Base-by-base conservation (phyloP, 2,888 invertebrate genomes). In the Metellina segmentata region DNA sequence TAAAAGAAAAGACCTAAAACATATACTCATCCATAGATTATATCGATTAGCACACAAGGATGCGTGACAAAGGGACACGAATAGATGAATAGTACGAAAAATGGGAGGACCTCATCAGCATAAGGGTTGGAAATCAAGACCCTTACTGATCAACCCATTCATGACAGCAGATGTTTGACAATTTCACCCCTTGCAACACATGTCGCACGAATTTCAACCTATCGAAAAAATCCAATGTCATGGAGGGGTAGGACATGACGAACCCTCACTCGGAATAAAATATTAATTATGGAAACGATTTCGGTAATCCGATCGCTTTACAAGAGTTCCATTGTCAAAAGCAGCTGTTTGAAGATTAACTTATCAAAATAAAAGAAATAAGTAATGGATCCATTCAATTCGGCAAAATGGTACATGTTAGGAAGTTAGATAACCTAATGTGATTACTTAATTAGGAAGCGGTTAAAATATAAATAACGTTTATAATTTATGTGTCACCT, bases 121-220 rank as follows among this genome's bases (percentile, higher is more conserved):
- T 61, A n/a, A 8, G 8, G 82, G 70, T 34, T 20, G 20, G 72
- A 83, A 83, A 6, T 69, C 61, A n/a, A 61, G 6, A 11, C 75
- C 7, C 69, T n/a, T 16, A 81, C 49, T 19, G 61, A 61, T 75
- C 48, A 70, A 81, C 69, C 75, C 88, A 69, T 81, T 79, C 70
- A 16, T 7, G 9, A 34, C 70, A 82, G 75, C 91, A 91, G 91
- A 91, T 91, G 91, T 82, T 81, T 71, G 70, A 69, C 51, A 69
- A 53, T 74, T 52, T 34, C 70, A 51, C 78, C 83, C 91, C 77
- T 53, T 19, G 75, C 71, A 86, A 87, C 91, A 91, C 82, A 83
- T 91, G 91, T 91, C 91, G 78, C 91, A 74, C 19, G 51, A 71
- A 77, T 71, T 69, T 71, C 87, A 83, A 20, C 91, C 87, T 87